Base-by-base conservation (phyloP, 2,797 vertebrate species). In the Delichon dasypus region DNA sequence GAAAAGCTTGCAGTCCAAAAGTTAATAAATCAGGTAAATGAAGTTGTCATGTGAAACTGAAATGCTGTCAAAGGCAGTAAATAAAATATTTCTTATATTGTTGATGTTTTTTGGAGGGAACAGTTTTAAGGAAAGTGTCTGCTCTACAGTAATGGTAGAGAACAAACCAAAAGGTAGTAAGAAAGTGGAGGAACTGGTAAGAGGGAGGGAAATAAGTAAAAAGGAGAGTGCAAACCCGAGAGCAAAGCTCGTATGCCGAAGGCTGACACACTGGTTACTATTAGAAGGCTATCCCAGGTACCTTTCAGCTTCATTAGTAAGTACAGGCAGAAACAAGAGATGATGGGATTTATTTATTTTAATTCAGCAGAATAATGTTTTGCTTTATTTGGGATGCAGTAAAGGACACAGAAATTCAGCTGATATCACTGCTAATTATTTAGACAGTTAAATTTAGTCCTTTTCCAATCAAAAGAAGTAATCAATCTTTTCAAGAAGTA, bases 361-460 rank as follows among this genome's bases (percentile, higher is more conserved):
- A 62, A 48, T 73, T 91, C 45, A 48, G 23, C 40, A 44, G 32
- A 50, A 62, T 57, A 64, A 22, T 26, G 4, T 16, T 93, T 90
- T 84, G 11, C n/a, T 89, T 89, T 82, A 32, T 85, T 73, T 79
- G 21, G 13, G n/a, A 55, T 90, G 8, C 51, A 66, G 20, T 66
- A 57, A 87, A 85, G 71, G 74, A 47, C 55, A 66, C 10, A 51
- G 25, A 74, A 88, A 38, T 89, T 73, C 60, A 89, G 36, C 55
- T 29, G 57, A 42, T 88, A 21, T 66, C 61, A 70, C 29, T 89
- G 51, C 40, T 81, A 45, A 53, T 94, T 91, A 74, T 80, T 44
- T 66, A 65, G 65, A 38, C 29, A 57, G 74, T 67, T 90, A 92
- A 90, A 87, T 85, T 89, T 93, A 84, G 70, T 62, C 53, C n/a